A percentile compares a stretch with the other conserved stretches of the same genome.
These are phyloP conservation scores for Calosoma granatense DNA, from an alignment of 1,140 invertebrate species.

Conservation along the genomic window DNA sequence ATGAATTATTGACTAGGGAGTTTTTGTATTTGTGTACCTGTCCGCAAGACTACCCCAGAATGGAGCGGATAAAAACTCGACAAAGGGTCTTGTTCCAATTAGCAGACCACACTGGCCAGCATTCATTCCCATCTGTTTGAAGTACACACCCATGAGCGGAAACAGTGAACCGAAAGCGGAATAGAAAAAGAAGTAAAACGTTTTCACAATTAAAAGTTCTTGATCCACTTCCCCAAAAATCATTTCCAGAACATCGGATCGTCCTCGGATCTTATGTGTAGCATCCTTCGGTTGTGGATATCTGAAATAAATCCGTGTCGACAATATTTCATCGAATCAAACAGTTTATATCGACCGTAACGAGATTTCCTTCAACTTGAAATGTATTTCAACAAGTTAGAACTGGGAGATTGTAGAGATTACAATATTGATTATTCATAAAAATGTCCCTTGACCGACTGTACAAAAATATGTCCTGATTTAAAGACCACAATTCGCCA, in stretches of 20 bases:
- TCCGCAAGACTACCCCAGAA: constrained; percentile 96
- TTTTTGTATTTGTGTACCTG: constrained; percentile 46
- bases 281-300: constrained; percentile 77
- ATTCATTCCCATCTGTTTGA: constrained; percentile 98
- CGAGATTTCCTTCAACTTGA: too few species aligned
- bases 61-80: constrained; percentile 95
- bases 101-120: constrained; percentile 87
- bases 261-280: constrained; percentile 78
- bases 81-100: constrained; percentile 87
- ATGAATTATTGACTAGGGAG: too few species aligned
- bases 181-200: constrained; percentile 99
- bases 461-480: too few species aligned
- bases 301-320: constrained; percentile 25
- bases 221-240: constrained; percentile 76
- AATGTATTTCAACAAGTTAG: too few species aligned
- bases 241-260: constrained; percentile 71
- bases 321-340: too few species aligned
- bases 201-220: constrained; percentile 85
- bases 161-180: constrained; percentile 97
- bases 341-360: too few species aligned
- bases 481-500: too few species aligned
- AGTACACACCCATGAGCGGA: constrained; percentile 96
- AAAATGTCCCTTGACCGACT: too few species aligned
- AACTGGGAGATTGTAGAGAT: too few species aligned
- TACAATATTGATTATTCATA: too few species aligned